Conservation (phyloP, 2,888 invertebrate genomes). For the Ormyrus pomaceus region DNA sequence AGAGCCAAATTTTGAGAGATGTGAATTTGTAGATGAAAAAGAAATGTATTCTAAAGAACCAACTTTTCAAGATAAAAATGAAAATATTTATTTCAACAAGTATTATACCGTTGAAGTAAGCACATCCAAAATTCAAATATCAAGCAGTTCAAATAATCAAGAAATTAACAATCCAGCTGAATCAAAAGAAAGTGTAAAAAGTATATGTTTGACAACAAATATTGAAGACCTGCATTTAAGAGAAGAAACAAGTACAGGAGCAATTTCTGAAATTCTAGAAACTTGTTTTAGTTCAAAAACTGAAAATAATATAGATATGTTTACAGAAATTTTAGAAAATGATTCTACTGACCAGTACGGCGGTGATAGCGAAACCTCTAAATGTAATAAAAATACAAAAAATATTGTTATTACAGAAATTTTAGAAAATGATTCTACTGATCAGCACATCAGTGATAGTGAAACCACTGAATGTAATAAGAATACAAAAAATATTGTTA, state of each 20-base stretch:
- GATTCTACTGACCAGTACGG: no score
- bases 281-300: no score
- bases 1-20: no score
- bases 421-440: neutral
- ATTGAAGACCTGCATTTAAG: no score
- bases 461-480: neutral
- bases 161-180: no score
- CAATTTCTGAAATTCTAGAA: no score
- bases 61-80: neutral
- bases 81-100: neutral
- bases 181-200: no score
- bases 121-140: neutral
- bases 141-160: no score
- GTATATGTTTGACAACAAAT: no score
- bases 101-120: neutral
- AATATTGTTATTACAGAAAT: neutral
- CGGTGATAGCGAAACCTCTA: no score
- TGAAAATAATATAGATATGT: neutral
- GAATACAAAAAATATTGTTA: neutral
- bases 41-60: neutral
- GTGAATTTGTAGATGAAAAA: neutral
- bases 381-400: neutral
- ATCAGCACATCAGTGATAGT: no score
- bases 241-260: no score
- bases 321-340: neutral